Base-by-base conservation (phyloP, 2,888 invertebrate genomes). In the Linnaemya vulpina region DNA sequence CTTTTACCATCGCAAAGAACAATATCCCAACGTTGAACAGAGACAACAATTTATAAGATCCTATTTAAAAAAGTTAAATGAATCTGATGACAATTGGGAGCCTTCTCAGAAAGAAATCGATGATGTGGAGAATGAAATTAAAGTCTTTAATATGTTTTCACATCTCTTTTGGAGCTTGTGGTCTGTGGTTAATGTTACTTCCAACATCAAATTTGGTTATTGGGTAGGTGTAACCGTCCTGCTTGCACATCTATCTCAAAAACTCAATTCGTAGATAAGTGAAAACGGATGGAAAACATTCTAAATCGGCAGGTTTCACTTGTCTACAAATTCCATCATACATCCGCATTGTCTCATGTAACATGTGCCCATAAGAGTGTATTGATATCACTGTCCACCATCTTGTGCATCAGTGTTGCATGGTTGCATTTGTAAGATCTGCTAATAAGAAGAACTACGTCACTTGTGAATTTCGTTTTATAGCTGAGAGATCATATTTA, bases 101-200 rank as follows among this genome's bases (percentile, higher is more conserved):
- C 93, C 94, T 0, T 90, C 91, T 0, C 90, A 93, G 3, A 94
- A 94, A 40, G 94, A 94, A 63, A 94, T 95, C 30, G 94, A 95
- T 86, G 93, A 93, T 22, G 92, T 97, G 3, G 93, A 97, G 78
- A 91, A 93, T 35, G 99, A 99, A 92, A 95, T 98, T 43, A 95
- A 95, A 83, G 94, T 96, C 0, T 99, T 98, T 91, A 95, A 96
- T 0, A 93, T 98, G 84, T 97, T 96, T 35, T 97, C 97, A 63
- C 98, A 99, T 92, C 95, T 99, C 82, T 96, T 99, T 91, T 99
- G 99, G 99, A 94, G 95, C 0, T 93, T 99, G 0, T 99, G 99
- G 99, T 95, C 96, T 2, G 94, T 98, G 43, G 96, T 97, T 15
- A 98, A 98, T 92, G 97, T 97, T 0, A 95, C 95, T 84, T 95